phyloP scores from a whole-genome alignment of 2,113 vertebrate genomes.

The Bufo gargarizans region DNA sequence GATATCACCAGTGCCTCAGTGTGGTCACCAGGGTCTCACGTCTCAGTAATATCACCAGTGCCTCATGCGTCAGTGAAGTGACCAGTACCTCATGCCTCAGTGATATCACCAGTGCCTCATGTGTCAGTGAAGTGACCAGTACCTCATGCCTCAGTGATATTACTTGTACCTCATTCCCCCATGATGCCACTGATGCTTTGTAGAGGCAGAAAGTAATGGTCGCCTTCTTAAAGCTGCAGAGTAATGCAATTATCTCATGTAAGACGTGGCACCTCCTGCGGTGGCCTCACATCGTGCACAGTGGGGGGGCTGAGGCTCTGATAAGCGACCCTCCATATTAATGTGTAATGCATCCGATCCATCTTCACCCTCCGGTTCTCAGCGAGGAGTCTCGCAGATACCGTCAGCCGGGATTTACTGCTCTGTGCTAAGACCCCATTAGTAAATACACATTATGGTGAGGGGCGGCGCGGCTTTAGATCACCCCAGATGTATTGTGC shows the following conservation, averaged over 20 bases:
- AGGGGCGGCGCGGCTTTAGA: background rate
- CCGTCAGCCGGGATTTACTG: constrained; percentile 10
- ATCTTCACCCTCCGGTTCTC: background rate
- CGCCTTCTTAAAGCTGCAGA: background rate
- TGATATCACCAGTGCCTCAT: background rate
- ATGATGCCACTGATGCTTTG: background rate
- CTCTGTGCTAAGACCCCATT: constrained; percentile 26
- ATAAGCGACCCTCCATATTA: constrained; percentile 9
- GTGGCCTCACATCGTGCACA: too few species aligned
- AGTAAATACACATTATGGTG: constrained; percentile 17
- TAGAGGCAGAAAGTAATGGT: background rate
- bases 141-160: background rate
- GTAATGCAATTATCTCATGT: too few species aligned
- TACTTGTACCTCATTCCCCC: background rate
- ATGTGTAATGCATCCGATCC: background rate
- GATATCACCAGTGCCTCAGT: background rate
- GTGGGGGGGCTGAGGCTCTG: background rate
- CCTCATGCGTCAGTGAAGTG: background rate
- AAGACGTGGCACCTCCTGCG: too few species aligned
- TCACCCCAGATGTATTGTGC: background rate
- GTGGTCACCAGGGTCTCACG: background rate
- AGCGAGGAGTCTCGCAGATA: background rate
- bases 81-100: background rate
- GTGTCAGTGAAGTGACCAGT: background rate
- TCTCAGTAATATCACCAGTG: background rate